A percentile compares a stretch with the other conserved stretches of the same genome.
These are phyloP conservation scores for Scalopus aquaticus DNA, from an alignment of 2,113 vertebrate genomes.

Conservation along the genomic window DNA sequence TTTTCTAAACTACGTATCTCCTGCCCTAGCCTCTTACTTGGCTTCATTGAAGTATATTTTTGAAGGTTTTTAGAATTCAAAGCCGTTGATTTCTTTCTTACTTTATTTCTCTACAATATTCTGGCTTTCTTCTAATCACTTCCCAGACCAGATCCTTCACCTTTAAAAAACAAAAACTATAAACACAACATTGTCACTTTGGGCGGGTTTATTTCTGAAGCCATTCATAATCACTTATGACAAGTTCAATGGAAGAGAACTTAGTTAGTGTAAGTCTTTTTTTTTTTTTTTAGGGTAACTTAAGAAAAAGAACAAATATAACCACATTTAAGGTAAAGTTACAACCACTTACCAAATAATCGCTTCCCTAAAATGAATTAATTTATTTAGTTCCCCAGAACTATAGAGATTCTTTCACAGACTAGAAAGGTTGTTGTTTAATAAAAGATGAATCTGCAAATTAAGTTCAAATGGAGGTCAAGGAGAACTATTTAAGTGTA, in stretches of 20 bases:
- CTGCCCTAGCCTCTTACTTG: not conserved
- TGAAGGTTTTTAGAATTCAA: not conserved
- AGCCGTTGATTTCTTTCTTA: conserved; percentile 8
- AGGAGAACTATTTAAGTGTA: not conserved
- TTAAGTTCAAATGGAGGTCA: conserved; percentile 2
- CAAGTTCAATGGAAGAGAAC: not conserved
- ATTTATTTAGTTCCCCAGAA: conserved; percentile 25
- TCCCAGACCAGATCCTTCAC: not conserved
- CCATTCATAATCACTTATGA: not conserved
- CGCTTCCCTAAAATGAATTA: not conserved
- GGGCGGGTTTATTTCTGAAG: conserved; percentile 38
- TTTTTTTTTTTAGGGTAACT: not conserved
- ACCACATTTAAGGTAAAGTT: not conserved
- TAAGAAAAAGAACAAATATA: not conserved
- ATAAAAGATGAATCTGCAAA: not conserved
- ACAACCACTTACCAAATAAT: not conserved
- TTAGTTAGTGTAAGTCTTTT: not conserved
- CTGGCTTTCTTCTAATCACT: conserved; percentile 34
- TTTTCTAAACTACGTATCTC: not conserved
- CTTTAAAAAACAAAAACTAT: conserved; percentile 37
- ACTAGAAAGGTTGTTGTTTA: not conserved
- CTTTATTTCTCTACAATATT: not conserved
- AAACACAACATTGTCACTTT: not conserved
- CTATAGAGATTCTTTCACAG: not conserved
- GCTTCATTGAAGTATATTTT: too few species aligned